Evolutionary conservation across 2,797 vertebrate genomes (phyloP), one percentile per base, ranked within the genome.

Genomic region (Sebastes melanostomus): DNA sequence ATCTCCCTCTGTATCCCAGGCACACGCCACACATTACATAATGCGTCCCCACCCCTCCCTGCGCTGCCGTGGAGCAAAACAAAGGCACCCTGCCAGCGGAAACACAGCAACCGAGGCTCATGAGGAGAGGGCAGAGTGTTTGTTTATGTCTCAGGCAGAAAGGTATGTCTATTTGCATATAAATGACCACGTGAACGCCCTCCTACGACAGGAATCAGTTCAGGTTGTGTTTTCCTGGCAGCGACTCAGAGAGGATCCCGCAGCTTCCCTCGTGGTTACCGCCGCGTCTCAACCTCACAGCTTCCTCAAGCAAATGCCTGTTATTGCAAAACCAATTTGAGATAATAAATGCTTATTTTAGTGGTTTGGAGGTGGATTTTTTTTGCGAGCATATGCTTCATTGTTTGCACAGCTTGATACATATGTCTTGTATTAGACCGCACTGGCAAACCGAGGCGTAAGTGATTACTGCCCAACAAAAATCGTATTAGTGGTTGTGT

Each of bases 1-100:
- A 50, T 86, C 82, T 66, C 78, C 52, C 54, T 81, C 54, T 27
- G 22, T 71, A 87, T 85, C 86, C 84, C 77, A 74, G 83, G 83
- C 89, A 75, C 88, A 93, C 81, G 72, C 86, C 88, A 87, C 62
- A 36, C 73, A 88, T 94, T 92, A 93, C 91, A 93, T 93, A 94
- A 94, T 42, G 58, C 25, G 20, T 84, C 89, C 78, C 88, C 87
- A 88, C 81, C 89, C 87, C 82, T 85, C 87, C 88, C 81, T 84
- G 81, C 30, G 73, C 88, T 85, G 90, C 84, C 59, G 73, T 81
- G 74, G 65, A 92, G 88, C 75, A 86, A 92, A 92, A 91, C 92
- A 92, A 89, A 90, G 91, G 89, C 88, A 58, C 76, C 81, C 88
- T 86, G 89, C 91, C 89, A 90, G 89, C 87, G 90, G 88, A 85